Base-by-base conservation (phyloP, 2,797 vertebrate genomes). In the Amblyraja radiata region DNA sequence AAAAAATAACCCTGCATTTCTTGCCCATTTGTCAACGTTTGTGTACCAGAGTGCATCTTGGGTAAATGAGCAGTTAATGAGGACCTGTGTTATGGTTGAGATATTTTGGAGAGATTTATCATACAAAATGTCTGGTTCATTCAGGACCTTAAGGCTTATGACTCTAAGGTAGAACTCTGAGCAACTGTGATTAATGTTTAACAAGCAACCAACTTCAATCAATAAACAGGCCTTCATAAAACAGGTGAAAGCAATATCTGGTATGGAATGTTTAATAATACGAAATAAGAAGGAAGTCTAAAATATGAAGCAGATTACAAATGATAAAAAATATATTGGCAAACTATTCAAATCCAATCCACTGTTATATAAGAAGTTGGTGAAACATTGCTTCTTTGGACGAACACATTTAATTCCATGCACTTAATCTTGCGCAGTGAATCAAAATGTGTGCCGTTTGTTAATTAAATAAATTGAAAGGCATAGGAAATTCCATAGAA, bases 11-110 rank as follows among this genome's bases (percentile, higher is more conserved):
- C 96, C 96, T 95, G 95, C 96, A 96, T 97, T 96, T 96, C 96
- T 95, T 95, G 95, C 95, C 96, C 96, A 96, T 96, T 96, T 96
- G 95, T 97, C 97, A 96, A 95, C 95, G 96, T 96, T 96, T 97
- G 96, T 96, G 96, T 97, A 97, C 97, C 97, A 97, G 96, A 96
- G 95, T 97, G 97, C 97, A 97, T 97, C 97, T 97, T 97, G 97
- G 97, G 97, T 97, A 97, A 97, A 97, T 97, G 97, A 97, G 96
- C 97, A 97, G 97, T 97, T 97, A 97, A 97, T 96, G 97, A 97
- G 97, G 97, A 96, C 97, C 90, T 97, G 94, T 97, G 97, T 97
- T 97, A 97, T 97, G 97, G 96, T 97, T 97, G 96, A 96, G 96
- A 97, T 97, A 96, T 95, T 97, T 97, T 95, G 94, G 96, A 96